These are phyloP conservation scores for Molossus alvarezi DNA, from an alignment of 2,797 vertebrate genomes.

Conservation along the genomic window DNA sequence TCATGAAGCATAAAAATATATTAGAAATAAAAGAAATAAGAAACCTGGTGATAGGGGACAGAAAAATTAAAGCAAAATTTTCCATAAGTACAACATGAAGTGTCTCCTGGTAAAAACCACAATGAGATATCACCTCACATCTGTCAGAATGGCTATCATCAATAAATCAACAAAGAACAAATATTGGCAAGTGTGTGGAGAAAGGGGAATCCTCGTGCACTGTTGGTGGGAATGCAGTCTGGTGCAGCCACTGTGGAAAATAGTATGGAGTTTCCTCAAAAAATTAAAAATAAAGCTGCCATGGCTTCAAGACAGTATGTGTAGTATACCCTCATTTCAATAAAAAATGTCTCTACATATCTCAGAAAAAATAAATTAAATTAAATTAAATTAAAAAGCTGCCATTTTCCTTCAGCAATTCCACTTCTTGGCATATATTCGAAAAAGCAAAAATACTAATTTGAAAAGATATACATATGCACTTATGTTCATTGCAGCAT, in stretches of 20 bases:
- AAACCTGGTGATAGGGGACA: background rate
- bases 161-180: background rate
- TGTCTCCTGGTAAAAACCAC: background rate
- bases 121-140: background rate
- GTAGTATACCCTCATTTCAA: too few species aligned
- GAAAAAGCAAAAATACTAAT: background rate
- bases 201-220: background rate
- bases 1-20: conserved; percentile 26
- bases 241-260: background rate
- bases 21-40: conserved; percentile 45
- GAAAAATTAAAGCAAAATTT: conserved; percentile 28
- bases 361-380: too few species aligned
- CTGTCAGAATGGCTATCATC: background rate
- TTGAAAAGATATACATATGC: background rate
- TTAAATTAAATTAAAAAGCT: too few species aligned
- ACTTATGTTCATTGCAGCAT: background rate
- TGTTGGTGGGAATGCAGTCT: background rate
- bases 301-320: too few species aligned
- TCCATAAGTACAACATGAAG: background rate
- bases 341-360: too few species aligned
- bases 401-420: background rate
- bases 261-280: background rate
- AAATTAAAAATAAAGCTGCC: background rate
- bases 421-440: background rate
- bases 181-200: background rate